Percentiles rank a stretch among this genome's conserved stretches.
Evolutionary conservation across 1,140 invertebrate species (phyloP).

Genomic region (Sesamia nonagrioides): DNA sequence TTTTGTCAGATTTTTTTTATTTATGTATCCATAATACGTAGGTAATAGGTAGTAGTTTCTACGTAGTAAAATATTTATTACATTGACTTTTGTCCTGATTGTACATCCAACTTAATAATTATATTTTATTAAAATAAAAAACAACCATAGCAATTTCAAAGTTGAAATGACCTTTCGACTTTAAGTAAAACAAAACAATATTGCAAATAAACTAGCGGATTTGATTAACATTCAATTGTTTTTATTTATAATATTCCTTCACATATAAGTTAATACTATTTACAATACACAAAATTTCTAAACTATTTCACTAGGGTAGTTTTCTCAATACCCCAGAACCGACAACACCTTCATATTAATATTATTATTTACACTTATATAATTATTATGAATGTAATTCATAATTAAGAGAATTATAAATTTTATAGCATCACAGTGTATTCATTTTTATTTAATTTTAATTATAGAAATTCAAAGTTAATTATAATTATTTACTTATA

Average conservation of each 20-base stretch:
- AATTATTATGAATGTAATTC: constrained; percentile 64
- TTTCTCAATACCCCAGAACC: constrained; percentile 28
- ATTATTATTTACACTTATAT: constrained; percentile 63
- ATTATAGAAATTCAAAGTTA: constrained; percentile 43
- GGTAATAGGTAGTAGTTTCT: no score
- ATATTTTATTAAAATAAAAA: neutral
- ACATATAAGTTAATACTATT: constrained; percentile 52
- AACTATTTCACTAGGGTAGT: constrained; percentile 26
- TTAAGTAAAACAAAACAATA: neutral
- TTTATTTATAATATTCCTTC: constrained; percentile 36
- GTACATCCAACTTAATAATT: neutral
- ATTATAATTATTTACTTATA: constrained; percentile 35
- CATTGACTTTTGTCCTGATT: neutral
- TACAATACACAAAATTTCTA: constrained; percentile 49
- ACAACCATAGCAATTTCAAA: neutral
- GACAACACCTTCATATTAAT: constrained; percentile 27
- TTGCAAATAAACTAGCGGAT: constrained; percentile 36
- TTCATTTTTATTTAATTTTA: constrained; percentile 70
- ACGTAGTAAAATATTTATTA: no score
- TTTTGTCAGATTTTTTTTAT: no score
- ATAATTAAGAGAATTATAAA: constrained; percentile 64
- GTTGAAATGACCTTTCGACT: neutral
- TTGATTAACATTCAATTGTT: constrained; percentile 41
- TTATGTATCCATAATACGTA: no score
- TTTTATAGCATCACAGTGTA: constrained; percentile 84